Evolutionary conservation across 1,140 invertebrate species (phyloP), one percentile per base, ranked within the genome.

Genomic region (Brachionus rotundiformis): DNA sequence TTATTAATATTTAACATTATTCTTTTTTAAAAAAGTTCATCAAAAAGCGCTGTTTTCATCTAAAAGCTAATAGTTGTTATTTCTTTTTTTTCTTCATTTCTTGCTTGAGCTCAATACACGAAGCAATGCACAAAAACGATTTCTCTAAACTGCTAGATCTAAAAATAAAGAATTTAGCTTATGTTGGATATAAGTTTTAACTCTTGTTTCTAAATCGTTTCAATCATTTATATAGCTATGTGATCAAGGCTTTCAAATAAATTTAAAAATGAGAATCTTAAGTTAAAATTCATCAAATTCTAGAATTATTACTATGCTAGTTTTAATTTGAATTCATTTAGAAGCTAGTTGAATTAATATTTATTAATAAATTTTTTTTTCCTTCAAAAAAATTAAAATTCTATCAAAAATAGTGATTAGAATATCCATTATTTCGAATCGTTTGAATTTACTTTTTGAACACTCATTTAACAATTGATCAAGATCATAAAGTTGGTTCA

Each of bases 371-470:
- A 27, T 29, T 29, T 29, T 63, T 63, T 27, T n/a, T 36, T 73
- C 68, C 39, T 73, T 73, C 39, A 73, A 73, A 54, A 54, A 54
- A 54, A 54, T 19, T 19, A 54, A 19, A 44, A 73, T 73, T 44
- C 6, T 19, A 13, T 73, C 36, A 73, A 73, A 44, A 44, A 41
- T n/a, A 6, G 19, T 25, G 25, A 44, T 73, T 25, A 73, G 10
- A 41, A 27, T 25, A 25, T 31, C 11, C 23, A 41, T 41, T 27
- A 44, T 73, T 44, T 73, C n/a, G 19, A 73, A 73, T 44, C 68
- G 5, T 27, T 73, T 73, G 10, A 16, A 11, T 25, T 73, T 73
- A 7, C 10, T 25, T 61, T 7, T 63, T 33, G 76, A 23, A 63
- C 76, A 79, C 13, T 59, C 29, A 41, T 79, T 79, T n/a, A 79